A percentile compares a stretch with the other conserved stretches of the same genome.
Evolutionary conservation across 23 tunicate genomes (phyloP).

Genomic region (Oikopleura albicans): DNA sequence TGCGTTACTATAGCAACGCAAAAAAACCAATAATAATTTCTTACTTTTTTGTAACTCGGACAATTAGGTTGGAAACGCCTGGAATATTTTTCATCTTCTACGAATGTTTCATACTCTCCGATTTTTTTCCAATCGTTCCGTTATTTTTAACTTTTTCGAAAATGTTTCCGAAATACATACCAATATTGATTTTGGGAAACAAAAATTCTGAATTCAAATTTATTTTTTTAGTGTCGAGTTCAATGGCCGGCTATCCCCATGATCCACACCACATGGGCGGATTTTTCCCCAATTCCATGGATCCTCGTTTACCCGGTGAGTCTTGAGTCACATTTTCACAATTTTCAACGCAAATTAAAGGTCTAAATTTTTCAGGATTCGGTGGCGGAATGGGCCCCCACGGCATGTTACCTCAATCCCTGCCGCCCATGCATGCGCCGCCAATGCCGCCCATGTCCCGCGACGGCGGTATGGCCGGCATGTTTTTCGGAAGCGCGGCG

Average conservation of each 20-base stretch:
- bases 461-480: background rate
- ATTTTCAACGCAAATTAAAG: too few species aligned
- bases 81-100: too few species aligned
- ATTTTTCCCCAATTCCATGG: background rate
- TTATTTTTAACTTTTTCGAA: too few species aligned
- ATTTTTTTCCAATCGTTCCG: too few species aligned
- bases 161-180: too few species aligned
- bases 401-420: background rate
- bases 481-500: background rate
- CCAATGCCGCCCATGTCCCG: slow-evolving; percentile 15
- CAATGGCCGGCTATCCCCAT: background rate
- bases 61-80: background rate
- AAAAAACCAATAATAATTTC: too few species aligned
- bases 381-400: background rate
- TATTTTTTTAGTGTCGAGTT: background rate
- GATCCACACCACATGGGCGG: background rate
- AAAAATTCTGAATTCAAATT: too few species aligned
- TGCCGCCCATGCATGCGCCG: slow-evolving; percentile 3
- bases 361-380: background rate
- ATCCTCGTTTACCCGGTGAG: background rate
- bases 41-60: background rate
- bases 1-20: too few species aligned
- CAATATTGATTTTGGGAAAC: too few species aligned
- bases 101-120: too few species aligned
- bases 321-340: too few species aligned